A percentile compares a stretch with the other conserved stretches of the same genome.
Conservation (phyloP, 2,113 vertebrate genomes). For the Otus sunia region DNA sequence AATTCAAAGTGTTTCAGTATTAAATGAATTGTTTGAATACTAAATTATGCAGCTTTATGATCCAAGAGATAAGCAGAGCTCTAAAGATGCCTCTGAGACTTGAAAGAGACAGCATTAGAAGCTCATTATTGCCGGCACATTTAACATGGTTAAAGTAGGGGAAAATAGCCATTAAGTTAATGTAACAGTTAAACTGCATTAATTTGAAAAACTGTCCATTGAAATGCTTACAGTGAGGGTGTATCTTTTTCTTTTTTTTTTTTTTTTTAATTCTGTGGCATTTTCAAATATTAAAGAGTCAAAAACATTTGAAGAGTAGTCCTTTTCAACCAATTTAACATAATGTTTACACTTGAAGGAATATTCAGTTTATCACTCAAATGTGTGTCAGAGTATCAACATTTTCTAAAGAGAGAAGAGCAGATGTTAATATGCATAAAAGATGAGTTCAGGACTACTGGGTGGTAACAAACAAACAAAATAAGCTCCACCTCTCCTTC, state of each 20-base stretch:
- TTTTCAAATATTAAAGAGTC: conserved; percentile 18
- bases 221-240: conserved; percentile 55
- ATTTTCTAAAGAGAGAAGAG: conserved; percentile 3
- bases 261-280: not conserved
- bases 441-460: not conserved
- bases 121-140: conserved; percentile 82
- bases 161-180: conserved; percentile 84
- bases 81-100: conserved; percentile 83
- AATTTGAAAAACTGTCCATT: conserved; percentile 76
- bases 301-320: not conserved
- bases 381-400: not conserved
- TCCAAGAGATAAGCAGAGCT: conserved; percentile 79
- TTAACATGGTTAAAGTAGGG: conserved; percentile 82
- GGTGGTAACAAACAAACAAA: not conserved
- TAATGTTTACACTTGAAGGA: conserved; percentile 2
- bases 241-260: not conserved
- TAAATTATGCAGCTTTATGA: conserved; percentile 85
- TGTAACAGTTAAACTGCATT: conserved; percentile 84
- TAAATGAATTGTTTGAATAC: conserved; percentile 85
- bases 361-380: not conserved
- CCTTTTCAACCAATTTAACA: not conserved
- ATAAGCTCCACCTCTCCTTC: not conserved
- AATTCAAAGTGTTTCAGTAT: conserved; percentile 73
- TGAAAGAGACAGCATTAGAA: conserved; percentile 78
- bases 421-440: conserved; percentile 35